phyloP scores from a whole-genome alignment of 2,113 vertebrate species.

The Dromiciops gliroides region DNA sequence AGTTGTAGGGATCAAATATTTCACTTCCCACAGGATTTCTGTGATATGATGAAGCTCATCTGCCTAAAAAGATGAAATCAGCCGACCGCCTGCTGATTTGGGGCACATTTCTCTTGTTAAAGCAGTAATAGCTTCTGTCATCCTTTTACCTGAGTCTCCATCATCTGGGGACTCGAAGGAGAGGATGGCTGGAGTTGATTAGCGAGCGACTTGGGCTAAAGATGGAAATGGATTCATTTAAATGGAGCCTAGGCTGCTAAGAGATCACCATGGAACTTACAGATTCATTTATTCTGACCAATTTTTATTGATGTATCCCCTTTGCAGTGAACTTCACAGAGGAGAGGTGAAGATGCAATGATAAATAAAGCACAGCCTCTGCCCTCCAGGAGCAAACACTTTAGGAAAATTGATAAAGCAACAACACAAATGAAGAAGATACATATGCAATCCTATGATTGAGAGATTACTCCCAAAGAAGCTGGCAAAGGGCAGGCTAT shows the following conservation, averaged over 20 bases:
- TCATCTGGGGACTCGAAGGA: conserved; percentile 15
- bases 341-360: not conserved
- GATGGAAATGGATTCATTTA: conserved; percentile 23
- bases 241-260: not conserved
- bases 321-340: not conserved
- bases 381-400: not conserved
- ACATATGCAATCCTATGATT: not conserved
- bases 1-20: not conserved
- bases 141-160: conserved; percentile 28
- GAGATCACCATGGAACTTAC: not conserved
- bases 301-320: not conserved
- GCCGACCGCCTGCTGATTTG: conserved; percentile 27
- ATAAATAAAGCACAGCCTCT: not conserved
- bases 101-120: conserved; percentile 29
- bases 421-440: not conserved
- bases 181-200: not conserved
- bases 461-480: not conserved
- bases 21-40: conserved; percentile 18
- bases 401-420: not conserved
- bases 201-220: not conserved
- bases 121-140: conserved; percentile 51
- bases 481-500: not conserved
- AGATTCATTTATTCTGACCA: not conserved
- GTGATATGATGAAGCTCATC: conserved; percentile 54
- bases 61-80: conserved; percentile 45